These are phyloP conservation scores for Ptilodon capucinus DNA, from an alignment of 2,888 invertebrate species.

Conservation along the genomic window DNA sequence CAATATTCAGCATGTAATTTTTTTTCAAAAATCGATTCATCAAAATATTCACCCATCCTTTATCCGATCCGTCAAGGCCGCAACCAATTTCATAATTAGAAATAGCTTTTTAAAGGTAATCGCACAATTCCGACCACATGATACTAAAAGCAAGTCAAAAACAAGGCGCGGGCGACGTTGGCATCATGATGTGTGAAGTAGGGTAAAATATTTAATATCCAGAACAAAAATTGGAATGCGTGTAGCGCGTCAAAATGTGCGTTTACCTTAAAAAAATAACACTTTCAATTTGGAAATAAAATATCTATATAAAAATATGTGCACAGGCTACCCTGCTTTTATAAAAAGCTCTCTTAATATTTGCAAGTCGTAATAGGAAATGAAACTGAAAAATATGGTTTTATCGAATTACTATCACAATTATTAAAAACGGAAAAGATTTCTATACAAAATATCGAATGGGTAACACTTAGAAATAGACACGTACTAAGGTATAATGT, in stretches of 20 bases:
- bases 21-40: too few species aligned
- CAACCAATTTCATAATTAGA: conserved; percentile 32
- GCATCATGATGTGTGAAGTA: too few species aligned
- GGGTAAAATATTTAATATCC: background rate
- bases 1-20: conserved; percentile 22
- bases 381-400: background rate
- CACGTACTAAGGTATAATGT: conserved; percentile 26
- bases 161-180: too few species aligned
- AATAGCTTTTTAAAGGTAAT: conserved; percentile 10
- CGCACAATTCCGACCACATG: too few species aligned
- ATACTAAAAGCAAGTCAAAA: conserved; percentile 15
- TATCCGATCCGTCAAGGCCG: conserved; percentile 38
- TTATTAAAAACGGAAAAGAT: too few species aligned
- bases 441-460: too few species aligned
- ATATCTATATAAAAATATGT: conserved; percentile 31
- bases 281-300: conserved; percentile 25
- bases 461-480: background rate
- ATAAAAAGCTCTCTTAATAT: background rate
- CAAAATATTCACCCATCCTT: conserved; percentile 19
- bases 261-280: conserved; percentile 18
- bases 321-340: conserved; percentile 14
- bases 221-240: too few species aligned
- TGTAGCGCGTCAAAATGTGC: too few species aligned
- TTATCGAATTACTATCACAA: background rate
- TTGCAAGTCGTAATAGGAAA: background rate